Conservation (phyloP, 1,140 invertebrate species). For the Sipha flava region DNA sequence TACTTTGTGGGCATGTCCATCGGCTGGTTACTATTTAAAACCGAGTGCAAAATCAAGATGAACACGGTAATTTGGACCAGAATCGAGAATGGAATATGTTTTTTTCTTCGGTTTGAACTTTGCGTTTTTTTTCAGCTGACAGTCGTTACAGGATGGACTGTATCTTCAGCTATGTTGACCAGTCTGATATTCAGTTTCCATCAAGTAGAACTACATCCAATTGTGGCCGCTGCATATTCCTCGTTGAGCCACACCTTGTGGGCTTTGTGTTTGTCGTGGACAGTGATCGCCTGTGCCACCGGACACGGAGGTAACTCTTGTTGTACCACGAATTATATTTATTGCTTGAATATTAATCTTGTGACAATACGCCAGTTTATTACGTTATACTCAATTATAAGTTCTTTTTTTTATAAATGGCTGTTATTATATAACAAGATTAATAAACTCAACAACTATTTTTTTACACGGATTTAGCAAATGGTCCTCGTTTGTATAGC, state of each 20-base stretch:
- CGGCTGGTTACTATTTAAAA: slow-evolving; percentile 73
- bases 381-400: too few species aligned
- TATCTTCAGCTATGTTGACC: slow-evolving; percentile 55
- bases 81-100: neutral
- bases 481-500: too few species aligned
- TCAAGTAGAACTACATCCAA: slow-evolving; percentile 56
- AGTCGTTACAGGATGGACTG: slow-evolving; percentile 58
- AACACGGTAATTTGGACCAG: slow-evolving; percentile 49
- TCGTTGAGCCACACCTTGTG: slow-evolving; percentile 75
- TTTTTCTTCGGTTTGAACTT: neutral
- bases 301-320: slow-evolving; percentile 66
- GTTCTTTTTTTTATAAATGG: too few species aligned
- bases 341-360: neutral
- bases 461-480: too few species aligned
- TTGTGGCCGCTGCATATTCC: slow-evolving; percentile 66
- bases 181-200: slow-evolving; percentile 69
- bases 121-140: slow-evolving; percentile 48
- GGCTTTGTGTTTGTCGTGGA: slow-evolving; percentile 73
- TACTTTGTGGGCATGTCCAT: slow-evolving; percentile 75
- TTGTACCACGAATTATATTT: neutral
- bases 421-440: too few species aligned
- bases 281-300: slow-evolving; percentile 78
- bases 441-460: too few species aligned
- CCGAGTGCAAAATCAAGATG: slow-evolving; percentile 67
- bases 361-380: too few species aligned